phyloP scores from a whole-genome alignment of 2,797 vertebrate species.

The Anisognathus igniventris region DNA sequence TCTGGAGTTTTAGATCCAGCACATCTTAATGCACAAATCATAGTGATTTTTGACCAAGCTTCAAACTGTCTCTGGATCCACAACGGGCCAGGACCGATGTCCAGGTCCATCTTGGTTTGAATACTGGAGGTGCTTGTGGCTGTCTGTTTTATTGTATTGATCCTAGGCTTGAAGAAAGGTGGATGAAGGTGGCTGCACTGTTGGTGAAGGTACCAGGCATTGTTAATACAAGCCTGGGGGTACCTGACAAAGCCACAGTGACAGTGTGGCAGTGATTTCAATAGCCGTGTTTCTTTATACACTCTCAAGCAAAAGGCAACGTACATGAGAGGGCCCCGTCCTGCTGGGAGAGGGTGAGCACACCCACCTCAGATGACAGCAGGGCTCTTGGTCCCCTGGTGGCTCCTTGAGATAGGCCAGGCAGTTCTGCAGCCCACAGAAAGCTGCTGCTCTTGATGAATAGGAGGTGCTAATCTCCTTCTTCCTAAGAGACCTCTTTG shows the following conservation, averaged over 20 bases:
- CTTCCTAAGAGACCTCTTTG: slow-evolving; percentile 57
- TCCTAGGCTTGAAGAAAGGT: not conserved
- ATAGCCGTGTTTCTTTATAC: not conserved
- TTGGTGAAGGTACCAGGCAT: not conserved
- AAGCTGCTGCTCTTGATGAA: slow-evolving; percentile 1
- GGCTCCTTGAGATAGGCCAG: not conserved
- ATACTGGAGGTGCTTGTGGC: not conserved
- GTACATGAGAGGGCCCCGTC: not conserved
- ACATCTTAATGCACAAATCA: not conserved
- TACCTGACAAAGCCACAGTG: not conserved
- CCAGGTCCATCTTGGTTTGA: not conserved
- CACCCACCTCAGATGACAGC: not conserved
- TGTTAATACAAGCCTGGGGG: not conserved
- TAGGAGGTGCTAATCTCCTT: slow-evolving; percentile 52
- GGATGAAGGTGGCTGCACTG: not conserved
- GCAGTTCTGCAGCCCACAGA: not conserved
- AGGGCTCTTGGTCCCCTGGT: not conserved
- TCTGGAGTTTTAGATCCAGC: not conserved
- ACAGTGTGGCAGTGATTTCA: not conserved
- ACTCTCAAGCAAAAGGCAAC: not conserved
- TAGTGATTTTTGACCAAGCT: not conserved
- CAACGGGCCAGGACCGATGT: not conserved
- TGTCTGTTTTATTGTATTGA: not conserved
- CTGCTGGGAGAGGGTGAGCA: not conserved
- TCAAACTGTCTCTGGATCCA: not conserved